Percentiles rank a stretch among this genome's conserved stretches.
These are phyloP conservation scores for Onthophagus sagittarius DNA, from an alignment of 2,888 invertebrate genomes.

Conservation along the genomic window DNA sequence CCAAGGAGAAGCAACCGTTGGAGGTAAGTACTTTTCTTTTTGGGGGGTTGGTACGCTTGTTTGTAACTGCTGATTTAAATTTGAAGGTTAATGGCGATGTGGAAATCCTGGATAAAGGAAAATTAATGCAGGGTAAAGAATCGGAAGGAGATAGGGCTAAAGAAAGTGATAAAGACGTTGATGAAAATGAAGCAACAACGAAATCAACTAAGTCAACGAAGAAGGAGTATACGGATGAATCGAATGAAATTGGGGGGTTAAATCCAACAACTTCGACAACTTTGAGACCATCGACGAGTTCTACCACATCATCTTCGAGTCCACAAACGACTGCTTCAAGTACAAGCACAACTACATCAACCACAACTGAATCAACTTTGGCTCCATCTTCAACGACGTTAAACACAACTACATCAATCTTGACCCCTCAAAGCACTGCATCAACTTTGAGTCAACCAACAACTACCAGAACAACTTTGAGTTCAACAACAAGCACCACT, in stretches of 20 bases:
- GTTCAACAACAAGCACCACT: too few species aligned
- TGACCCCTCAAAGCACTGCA: too few species aligned
- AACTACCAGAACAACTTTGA: too few species aligned
- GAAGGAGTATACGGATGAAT: too few species aligned
- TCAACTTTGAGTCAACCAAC: neutral
- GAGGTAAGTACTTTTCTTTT: neutral
- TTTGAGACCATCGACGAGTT: neutral
- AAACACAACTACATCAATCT: too few species aligned
- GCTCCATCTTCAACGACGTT: neutral
- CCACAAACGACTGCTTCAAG: neutral
- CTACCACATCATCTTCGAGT: neutral
- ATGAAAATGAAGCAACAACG: neutral
- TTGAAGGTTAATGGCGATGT: neutral
- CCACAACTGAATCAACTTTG: too few species aligned
- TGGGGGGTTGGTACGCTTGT: neutral
- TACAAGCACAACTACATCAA: too few species aligned
- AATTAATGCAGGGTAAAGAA: neutral
- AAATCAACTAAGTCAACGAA: neutral
- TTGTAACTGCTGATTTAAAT: neutral
- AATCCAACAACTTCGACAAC: neutral
- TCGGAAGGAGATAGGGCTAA: neutral
- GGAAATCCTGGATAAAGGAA: neutral
- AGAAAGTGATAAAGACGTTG: neutral
- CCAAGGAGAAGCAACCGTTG: neutral
- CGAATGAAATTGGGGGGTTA: too few species aligned